Evolutionary conservation across 2,797 vertebrate species (phyloP), one percentile per base, ranked within the genome.

Genomic region (Falco columbarius): DNA sequence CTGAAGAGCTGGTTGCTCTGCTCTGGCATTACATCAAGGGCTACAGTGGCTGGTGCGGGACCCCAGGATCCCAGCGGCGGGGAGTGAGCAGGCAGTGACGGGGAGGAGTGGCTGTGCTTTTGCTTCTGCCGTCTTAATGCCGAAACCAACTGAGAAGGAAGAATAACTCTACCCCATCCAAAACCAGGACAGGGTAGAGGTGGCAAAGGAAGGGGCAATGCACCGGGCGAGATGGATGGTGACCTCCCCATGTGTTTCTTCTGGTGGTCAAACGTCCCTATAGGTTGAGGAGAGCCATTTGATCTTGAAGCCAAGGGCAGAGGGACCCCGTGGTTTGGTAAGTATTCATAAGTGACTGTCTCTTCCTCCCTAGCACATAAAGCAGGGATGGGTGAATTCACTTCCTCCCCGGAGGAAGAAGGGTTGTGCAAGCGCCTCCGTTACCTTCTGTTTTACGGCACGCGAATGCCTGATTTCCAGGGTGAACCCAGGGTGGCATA

Each of bases 191-290:
- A 44, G 42, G 42, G 13, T 14, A 26, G 27, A 77, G 42, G 22
- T 38, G 71, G 44, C 22, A 79, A 27, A 4, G 75, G 54, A 84
- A 36, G 36, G 71, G 61, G 30, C 56, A 29, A 17, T 2, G 3
- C 1, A 6, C 10, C 2, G 3, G 36, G 24, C 1, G 12, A 73
- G 82, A 19, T 0, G 3, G 32, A 16, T 14, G 1, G 55, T 8
- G 47, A 20, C 20, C 9, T 68, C 40, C 18, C 17, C 12, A 2
- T 2, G 0, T 3, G n/a, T 27, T 54, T 52, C 17, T 47, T 11
- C 30, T 16, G 13, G 44, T 5, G 29, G 34, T 29, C 68, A 24
- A 4, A 34, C 5, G 3, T 24, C 24, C 15, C 30, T 6, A 3
- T 3, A 34, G n/a, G 47, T 72, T 40, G 62, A 46, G 51, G 66